These are phyloP conservation scores for Brachyopa scutellaris DNA, from an alignment of 2,888 invertebrate genomes.

Conservation along the genomic window DNA sequence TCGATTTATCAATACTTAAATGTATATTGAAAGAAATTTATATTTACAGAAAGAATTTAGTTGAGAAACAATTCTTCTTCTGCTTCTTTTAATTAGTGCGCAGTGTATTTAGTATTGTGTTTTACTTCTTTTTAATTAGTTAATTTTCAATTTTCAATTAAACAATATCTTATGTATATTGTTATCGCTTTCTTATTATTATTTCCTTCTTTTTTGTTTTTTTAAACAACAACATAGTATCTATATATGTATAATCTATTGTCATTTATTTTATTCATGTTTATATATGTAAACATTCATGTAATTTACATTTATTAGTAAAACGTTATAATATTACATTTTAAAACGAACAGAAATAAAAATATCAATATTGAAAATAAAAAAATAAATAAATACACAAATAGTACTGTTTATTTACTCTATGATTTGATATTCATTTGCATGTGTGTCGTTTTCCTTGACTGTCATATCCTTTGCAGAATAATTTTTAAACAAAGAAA, in stretches of 20 bases:
- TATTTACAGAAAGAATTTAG: slow-evolving; percentile 20
- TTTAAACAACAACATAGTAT: no score
- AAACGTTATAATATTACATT: slow-evolving; percentile 27
- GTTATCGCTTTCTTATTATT: slow-evolving; percentile 36
- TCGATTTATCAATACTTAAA: slow-evolving; percentile 40
- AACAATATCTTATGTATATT: slow-evolving; percentile 38
- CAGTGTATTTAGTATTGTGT: slow-evolving; percentile 30
- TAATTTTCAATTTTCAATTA: slow-evolving; percentile 10
- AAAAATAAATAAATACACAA: not conserved
- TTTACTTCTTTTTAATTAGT: slow-evolving; percentile 13
- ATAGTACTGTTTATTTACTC: slow-evolving; percentile 24
- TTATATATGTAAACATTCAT: slow-evolving; percentile 49
- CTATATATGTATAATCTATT: slow-evolving; percentile 21
- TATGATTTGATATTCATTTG: no score
- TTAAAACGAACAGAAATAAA: slow-evolving; percentile 47
- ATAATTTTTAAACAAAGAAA: no score
- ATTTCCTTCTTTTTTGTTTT: slow-evolving; percentile 7
- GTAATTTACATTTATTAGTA: slow-evolving; percentile 31
- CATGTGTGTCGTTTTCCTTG: slow-evolving; percentile 17
- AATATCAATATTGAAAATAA: slow-evolving; percentile 20
- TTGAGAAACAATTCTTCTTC: not conserved
- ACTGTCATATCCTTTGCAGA: slow-evolving; percentile 25
- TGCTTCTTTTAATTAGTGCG: slow-evolving; percentile 30
- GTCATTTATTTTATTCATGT: slow-evolving; percentile 33
- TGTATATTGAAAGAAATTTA: slow-evolving; percentile 53